Base-by-base conservation (phyloP, 92 coral and sea anemone genomes). In the Parazoanthus darwini region DNA sequence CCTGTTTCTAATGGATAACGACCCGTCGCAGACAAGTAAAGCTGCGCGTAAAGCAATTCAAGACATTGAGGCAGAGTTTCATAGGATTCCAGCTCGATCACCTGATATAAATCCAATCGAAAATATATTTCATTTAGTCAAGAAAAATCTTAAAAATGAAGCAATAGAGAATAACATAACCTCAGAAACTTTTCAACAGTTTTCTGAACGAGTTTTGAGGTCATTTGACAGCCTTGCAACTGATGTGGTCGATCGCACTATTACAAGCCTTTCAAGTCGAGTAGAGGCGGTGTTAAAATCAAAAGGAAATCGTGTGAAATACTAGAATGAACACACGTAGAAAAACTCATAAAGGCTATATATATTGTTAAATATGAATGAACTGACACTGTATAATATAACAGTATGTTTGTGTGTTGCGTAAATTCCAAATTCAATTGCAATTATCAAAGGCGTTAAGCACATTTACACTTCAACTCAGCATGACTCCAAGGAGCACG, bases 21-120 rank as follows among this genome's bases (percentile, higher is more conserved):
- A 50, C 56, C 56, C 56, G 56, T 50, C 56, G 56, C 56, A 50
- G 33, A 29, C 33, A 29, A 29, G 33, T 29, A 29, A 29, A 29
- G 33, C 33, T 29, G 33, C 33, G 33, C 56, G 56, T 50, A 50
- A 50, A 50, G 56, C 78, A 35, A 71, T 81, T 68, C 50, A 90
- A 58, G 86, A 90, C 39, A 90, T 92, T 88, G 85, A 78, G 83
- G 91, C 77, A 51, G 79, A 68, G 75, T 68, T 89, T 75, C 92
- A 81, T 39, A 59, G 70, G 82, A 92, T 92, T 74, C 94, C 94
- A 22, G 89, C 90, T 7, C 88, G 87, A 54, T 86, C 92, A 63
- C 94, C 94, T 46, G 92, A 92, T 74, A 76, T 92, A 44, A 92
- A 91, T 58, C 91, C 86, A 39, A 92, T 92, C 23, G 94, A 90